phyloP scores from a whole-genome alignment of 2,797 vertebrate species.

The Remorina albescens region DNA sequence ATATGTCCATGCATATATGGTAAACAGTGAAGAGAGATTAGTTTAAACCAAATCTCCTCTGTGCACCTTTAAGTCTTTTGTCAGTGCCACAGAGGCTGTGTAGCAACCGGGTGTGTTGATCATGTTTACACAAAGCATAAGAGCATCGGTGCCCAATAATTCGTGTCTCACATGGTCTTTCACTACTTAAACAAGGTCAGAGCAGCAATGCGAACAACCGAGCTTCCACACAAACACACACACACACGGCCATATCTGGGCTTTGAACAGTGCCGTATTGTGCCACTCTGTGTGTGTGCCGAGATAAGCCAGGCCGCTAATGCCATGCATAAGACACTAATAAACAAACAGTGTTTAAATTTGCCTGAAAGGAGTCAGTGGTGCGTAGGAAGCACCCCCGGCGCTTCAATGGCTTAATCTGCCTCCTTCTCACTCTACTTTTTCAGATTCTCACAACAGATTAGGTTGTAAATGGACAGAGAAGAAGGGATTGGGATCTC shows the following conservation, averaged over 20 bases:
- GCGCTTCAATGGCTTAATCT: conserved; percentile 87
- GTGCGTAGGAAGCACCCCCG: conserved; percentile 81
- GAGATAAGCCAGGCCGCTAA: conserved; percentile 86
- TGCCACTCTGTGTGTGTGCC: conserved; percentile 79
- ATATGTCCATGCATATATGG: conserved; percentile 85
- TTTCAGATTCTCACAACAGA: conserved; percentile 86
- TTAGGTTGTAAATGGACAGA: conserved; percentile 80
- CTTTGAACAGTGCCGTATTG: conserved; percentile 82
- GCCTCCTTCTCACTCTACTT: conserved; percentile 77
- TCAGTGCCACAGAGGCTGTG: conserved; percentile 78
- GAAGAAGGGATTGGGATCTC: conserved; percentile 64
- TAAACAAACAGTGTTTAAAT: conserved; percentile 91
- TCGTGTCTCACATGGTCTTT: conserved; percentile 85
- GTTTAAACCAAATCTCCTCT: conserved; percentile 80
- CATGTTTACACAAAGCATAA: conserved; percentile 86
- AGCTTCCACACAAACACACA: conserved; percentile 49
- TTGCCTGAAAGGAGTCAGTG: conserved; percentile 85
- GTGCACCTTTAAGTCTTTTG: conserved; percentile 83
- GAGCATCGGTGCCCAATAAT: conserved; percentile 84
- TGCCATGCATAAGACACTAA: conserved; percentile 85
- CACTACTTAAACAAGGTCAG: conserved; percentile 85
- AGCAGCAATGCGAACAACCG: conserved; percentile 72
- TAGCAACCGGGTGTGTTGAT: conserved; percentile 75
- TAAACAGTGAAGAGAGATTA: conserved; percentile 86
- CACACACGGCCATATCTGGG: conserved; percentile 71